These are phyloP conservation scores for Leptatherina wallacei DNA, from an alignment of 2,797 vertebrate species.

Conservation along the genomic window DNA sequence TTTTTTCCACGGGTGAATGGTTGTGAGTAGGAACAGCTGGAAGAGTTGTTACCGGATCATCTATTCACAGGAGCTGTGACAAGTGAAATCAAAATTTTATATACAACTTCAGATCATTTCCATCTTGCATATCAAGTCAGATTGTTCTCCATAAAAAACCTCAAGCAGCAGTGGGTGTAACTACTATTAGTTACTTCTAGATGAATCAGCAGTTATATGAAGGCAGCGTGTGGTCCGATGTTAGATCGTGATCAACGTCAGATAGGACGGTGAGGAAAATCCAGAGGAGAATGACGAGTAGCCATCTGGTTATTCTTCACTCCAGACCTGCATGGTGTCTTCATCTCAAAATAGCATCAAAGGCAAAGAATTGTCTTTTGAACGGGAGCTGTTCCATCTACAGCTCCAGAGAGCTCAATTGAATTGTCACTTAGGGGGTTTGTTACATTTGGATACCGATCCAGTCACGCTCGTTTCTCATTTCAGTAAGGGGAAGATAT, in stretches of 20 bases:
- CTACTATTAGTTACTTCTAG: neutral
- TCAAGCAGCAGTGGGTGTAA: neutral
- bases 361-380: constrained; percentile 63
- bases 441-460: constrained; percentile 59
- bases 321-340: constrained; percentile 58
- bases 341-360: constrained; percentile 77
- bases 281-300: constrained; percentile 69
- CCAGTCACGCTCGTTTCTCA: constrained; percentile 37
- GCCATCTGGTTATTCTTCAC: constrained; percentile 73
- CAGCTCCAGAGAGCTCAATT: constrained; percentile 51
- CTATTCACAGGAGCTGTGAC: too few relatives aligned
- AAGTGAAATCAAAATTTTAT: too few relatives aligned
- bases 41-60: too few relatives aligned
- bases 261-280: constrained; percentile 41
- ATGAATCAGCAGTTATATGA: constrained; percentile 21
- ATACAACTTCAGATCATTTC: too few relatives aligned
- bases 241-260: constrained; percentile 50
- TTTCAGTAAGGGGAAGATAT: constrained; percentile 41
- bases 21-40: too few relatives aligned
- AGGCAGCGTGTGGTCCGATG: constrained; percentile 24
- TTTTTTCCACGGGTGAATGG: too few relatives aligned
- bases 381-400: constrained; percentile 62
- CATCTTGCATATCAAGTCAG: neutral
- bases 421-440: constrained; percentile 66
- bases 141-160: neutral